Conservation (phyloP, 2,888 invertebrate genomes). For the Erebia aethiops region DNA sequence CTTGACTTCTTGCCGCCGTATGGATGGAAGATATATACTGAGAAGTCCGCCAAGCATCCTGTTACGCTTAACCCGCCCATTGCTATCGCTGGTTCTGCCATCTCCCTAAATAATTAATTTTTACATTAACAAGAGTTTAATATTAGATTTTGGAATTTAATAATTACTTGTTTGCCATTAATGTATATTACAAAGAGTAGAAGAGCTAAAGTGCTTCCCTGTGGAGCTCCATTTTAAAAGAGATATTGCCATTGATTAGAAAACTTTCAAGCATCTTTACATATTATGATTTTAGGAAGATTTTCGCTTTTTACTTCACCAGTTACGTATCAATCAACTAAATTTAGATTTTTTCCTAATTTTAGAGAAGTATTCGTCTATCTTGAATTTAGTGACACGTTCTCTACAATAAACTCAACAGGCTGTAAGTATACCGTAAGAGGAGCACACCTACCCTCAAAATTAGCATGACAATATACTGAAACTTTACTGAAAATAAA, state of each 20-base stretch:
- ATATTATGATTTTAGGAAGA: too few species aligned
- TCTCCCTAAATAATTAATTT: conserved; percentile 70
- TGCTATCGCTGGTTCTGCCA: conserved; percentile 85
- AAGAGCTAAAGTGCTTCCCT: background rate
- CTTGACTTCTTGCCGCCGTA: conserved; percentile 96
- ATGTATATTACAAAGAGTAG: background rate
- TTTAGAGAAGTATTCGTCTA: too few species aligned
- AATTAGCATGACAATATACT: too few species aligned
- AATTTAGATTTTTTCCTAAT: too few species aligned
- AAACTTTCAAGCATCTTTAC: too few species aligned
- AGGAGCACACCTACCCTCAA: too few species aligned
- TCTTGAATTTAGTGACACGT: too few species aligned
- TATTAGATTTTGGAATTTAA: background rate
- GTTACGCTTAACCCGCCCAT: conserved; percentile 96
- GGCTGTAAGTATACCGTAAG: too few species aligned
- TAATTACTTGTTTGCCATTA: conserved; percentile 3
- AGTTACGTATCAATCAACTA: too few species aligned
- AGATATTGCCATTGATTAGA: background rate
- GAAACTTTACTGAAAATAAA: too few species aligned
- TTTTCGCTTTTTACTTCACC: too few species aligned
- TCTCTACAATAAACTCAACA: too few species aligned
- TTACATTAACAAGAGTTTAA: background rate
- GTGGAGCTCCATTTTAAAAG: background rate
- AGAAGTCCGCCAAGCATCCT: conserved; percentile 97
- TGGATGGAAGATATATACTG: conserved; percentile 98